phyloP scores from a whole-genome alignment of 2,888 invertebrate species.

The Synergus umbraculus region DNA sequence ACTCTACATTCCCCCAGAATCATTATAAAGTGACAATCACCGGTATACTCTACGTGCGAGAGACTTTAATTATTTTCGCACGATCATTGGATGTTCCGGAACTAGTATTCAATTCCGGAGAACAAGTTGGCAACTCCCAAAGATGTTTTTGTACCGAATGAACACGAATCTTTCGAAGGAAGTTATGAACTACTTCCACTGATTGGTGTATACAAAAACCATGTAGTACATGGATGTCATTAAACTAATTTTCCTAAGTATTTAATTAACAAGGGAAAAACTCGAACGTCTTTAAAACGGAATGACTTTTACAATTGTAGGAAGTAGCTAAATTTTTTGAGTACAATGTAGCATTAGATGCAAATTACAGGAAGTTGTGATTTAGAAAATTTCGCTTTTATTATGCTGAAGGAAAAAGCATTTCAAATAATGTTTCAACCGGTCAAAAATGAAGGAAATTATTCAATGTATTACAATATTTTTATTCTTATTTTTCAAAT shows the following conservation, averaged over 20 bases:
- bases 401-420: neutral
- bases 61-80: slow-evolving; percentile 4
- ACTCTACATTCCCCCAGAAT: neutral
- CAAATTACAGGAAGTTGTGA: neutral
- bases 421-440: no score
- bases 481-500: no score
- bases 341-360: neutral
- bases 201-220: neutral
- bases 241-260: neutral
- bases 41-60: neutral
- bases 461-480: no score
- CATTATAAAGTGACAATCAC: neutral
- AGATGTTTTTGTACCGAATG: neutral
- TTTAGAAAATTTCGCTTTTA: neutral
- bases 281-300: neutral
- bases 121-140: neutral
- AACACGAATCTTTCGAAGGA: neutral
- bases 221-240: neutral
- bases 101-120: neutral
- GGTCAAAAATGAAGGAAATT: no score
- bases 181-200: neutral
- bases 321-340: neutral
- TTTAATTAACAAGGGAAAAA: neutral
- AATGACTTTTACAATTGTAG: neutral
- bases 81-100: neutral